Percentiles rank a stretch among this genome's conserved stretches.
phyloP scores from a whole-genome alignment of 2,113 vertebrate species.

The Ariopsis seemanni region DNA sequence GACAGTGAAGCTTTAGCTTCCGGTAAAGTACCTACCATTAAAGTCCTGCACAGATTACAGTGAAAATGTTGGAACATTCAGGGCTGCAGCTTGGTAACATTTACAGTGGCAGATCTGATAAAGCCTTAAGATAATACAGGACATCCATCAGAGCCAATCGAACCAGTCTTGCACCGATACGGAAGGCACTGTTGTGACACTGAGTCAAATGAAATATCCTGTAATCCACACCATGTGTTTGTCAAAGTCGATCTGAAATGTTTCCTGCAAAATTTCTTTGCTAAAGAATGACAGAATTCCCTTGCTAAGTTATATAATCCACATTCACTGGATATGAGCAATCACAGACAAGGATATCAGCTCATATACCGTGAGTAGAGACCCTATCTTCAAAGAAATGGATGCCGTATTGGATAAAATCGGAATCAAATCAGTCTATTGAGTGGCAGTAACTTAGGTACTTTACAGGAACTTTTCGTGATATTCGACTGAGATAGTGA shows the following conservation, averaged over 20 bases:
- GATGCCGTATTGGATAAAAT: too few species aligned
- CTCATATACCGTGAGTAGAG: too few species aligned
- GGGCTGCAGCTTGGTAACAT: conserved; percentile 43
- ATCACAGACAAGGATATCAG: too few species aligned
- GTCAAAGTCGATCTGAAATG: conserved; percentile 2
- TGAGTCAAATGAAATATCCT: conserved; percentile 22
- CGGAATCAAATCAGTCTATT: too few species aligned
- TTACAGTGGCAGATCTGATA: conserved; percentile 52
- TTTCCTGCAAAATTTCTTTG: conserved; percentile 3
- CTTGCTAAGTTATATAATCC: not conserved
- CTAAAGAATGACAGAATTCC: not conserved
- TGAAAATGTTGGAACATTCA: not conserved
- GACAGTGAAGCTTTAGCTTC: conserved; percentile 6
- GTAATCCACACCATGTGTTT: conserved; percentile 47
- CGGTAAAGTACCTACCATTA: not conserved
- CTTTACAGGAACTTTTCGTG: too few species aligned
- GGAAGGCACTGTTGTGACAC: conserved; percentile 34
- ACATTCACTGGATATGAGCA: too few species aligned
- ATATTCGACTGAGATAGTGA: too few species aligned
- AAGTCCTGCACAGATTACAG: conserved; percentile 19
- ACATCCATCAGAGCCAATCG: conserved; percentile 47
- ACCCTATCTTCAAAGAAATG: too few species aligned
- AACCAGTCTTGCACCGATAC: conserved; percentile 4
- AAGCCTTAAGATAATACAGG: conserved; percentile 43
- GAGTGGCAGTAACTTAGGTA: too few species aligned